A percentile compares a stretch with the other conserved stretches of the same genome.
phyloP scores from a whole-genome alignment of 1,140 invertebrate genomes.

The Bombus affinis region DNA sequence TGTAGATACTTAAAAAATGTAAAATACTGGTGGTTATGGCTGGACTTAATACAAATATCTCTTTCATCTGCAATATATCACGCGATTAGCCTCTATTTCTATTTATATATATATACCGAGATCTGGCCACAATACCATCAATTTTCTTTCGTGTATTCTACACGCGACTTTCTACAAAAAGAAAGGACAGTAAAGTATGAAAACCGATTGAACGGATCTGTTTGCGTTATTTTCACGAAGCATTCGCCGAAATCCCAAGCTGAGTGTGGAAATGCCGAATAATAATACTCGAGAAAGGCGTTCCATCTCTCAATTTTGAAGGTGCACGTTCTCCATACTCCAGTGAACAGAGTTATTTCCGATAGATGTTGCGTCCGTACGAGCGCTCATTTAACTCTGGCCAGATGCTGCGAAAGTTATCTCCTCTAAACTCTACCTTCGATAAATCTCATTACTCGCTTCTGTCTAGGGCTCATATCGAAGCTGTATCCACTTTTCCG shows the following conservation, averaged over 20 bases:
- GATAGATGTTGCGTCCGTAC: slow-evolving; percentile 38
- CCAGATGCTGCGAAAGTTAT: slow-evolving; percentile 57
- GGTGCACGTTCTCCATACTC: slow-evolving; percentile 23
- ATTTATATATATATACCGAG: background rate
- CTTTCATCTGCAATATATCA: background rate
- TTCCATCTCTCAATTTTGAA: slow-evolving; percentile 45
- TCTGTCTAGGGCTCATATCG: slow-evolving; percentile 49
- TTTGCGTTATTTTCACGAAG: background rate
- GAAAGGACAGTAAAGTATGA: background rate
- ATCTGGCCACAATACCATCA: background rate
- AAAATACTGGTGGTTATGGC: too few species aligned
- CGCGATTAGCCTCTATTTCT: background rate
- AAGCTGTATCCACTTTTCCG: slow-evolving; percentile 38
- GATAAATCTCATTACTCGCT: slow-evolving; percentile 65
- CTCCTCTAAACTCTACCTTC: slow-evolving; percentile 59
- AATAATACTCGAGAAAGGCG: slow-evolving; percentile 35
- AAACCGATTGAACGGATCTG: background rate
- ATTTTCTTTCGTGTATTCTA: background rate
- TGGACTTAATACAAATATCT: background rate
- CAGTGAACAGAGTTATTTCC: slow-evolving; percentile 53
- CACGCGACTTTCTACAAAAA: background rate
- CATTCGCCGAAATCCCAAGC: background rate
- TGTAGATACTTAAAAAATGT: too few species aligned
- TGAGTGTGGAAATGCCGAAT: slow-evolving; percentile 15
- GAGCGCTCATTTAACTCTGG: slow-evolving; percentile 55